phyloP scores from a whole-genome alignment of 2,113 vertebrate species.

The Cryptotis parvus region DNA sequence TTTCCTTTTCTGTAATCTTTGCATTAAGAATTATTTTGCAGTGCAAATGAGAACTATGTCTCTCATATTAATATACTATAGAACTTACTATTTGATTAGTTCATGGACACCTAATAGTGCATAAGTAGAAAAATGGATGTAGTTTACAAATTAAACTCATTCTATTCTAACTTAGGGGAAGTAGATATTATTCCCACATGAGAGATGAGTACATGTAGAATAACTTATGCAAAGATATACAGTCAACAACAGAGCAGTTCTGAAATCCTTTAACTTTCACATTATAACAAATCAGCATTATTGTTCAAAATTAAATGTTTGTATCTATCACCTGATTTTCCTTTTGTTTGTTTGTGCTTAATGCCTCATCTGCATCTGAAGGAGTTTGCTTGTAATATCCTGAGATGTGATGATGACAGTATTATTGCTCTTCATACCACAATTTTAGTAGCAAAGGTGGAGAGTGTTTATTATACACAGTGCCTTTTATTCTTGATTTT shows the following conservation, averaged over 20 bases:
- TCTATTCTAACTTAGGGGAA: not conserved
- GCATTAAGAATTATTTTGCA: not conserved
- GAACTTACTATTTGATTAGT: not conserved
- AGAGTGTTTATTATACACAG: not conserved
- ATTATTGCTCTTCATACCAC: not conserved
- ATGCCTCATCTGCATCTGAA: not conserved
- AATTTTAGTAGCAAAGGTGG: not conserved
- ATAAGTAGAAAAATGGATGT: not conserved
- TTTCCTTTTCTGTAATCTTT: not conserved
- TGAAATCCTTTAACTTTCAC: constrained; percentile 34
- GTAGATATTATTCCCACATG: not conserved
- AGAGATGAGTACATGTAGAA: not conserved
- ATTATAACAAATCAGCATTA: not conserved
- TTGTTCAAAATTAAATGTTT: constrained; percentile 25
- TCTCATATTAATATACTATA: not conserved
- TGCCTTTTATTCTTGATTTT: not conserved
- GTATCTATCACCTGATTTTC: not conserved
- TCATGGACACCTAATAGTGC: not conserved
- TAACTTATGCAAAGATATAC: not conserved
- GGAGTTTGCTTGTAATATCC: not conserved
- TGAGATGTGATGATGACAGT: not conserved
- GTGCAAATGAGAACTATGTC: not conserved
- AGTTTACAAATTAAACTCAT: not conserved
- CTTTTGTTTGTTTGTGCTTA: not conserved
- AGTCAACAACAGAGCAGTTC: not conserved